phyloP scores from a whole-genome alignment of 2,888 invertebrate genomes.

The Tryphoninae sp. region DNA sequence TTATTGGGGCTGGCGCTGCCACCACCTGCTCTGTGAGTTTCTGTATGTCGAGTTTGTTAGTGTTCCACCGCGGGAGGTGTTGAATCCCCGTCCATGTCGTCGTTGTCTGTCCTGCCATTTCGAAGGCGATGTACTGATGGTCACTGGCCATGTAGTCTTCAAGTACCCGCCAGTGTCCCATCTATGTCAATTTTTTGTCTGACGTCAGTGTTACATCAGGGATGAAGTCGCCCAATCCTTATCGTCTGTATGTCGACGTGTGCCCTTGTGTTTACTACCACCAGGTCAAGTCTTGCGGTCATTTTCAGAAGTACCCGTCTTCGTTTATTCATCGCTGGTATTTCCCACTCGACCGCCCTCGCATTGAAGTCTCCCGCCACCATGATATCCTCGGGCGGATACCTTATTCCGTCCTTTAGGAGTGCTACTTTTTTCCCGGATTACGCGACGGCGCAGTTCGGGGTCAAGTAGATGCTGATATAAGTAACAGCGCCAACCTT shows the following conservation, averaged over 20 bases:
- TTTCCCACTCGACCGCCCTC: constrained; percentile 65
- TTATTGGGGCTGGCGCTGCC: constrained; percentile 8
- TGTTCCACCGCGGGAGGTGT: constrained; percentile 6
- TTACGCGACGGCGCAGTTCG: no score
- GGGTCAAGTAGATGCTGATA: no score
- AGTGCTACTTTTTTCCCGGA: constrained; percentile 49
- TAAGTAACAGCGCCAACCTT: no score
- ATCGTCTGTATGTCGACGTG: constrained; percentile 54
- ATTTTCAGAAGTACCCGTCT: constrained; percentile 66
- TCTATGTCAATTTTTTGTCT: constrained; percentile 31
- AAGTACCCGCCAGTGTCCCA: constrained; percentile 57
- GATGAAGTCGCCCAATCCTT: constrained; percentile 42
- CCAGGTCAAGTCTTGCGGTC: constrained; percentile 62
- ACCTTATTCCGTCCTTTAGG: no score
- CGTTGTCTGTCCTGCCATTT: constrained; percentile 29
- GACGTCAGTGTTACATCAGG: constrained; percentile 61
- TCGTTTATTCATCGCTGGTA: constrained; percentile 63
- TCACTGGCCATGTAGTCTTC: constrained; percentile 64
- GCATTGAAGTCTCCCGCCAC: no score
- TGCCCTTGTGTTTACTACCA: constrained; percentile 42
- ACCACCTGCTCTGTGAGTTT: neutral
- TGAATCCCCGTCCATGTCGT: constrained; percentile 1
- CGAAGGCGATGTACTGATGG: constrained; percentile 62
- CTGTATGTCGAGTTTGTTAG: constrained; percentile 17
- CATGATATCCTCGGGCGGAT: no score